A percentile compares a stretch with the other conserved stretches of the same genome.
Evolutionary conservation across 1,140 invertebrate species (phyloP).

Genomic region (Tachypleus tridentatus): DNA sequence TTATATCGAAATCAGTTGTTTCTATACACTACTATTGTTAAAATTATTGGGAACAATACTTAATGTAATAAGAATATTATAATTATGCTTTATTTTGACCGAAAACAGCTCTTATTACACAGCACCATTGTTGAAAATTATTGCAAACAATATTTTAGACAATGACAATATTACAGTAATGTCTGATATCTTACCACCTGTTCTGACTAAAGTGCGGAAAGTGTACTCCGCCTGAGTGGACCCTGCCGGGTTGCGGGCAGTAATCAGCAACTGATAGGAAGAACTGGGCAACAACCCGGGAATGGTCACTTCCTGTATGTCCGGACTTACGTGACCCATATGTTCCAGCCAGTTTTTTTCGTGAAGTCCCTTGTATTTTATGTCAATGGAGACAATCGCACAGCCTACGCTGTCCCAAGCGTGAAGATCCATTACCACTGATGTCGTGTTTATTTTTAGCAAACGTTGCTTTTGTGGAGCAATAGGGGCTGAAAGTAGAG

Average conservation of each 20-base stretch:
- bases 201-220: conserved; percentile 61
- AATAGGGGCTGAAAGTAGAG: conserved; percentile 26
- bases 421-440: conserved; percentile 75
- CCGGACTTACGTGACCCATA: conserved; percentile 77
- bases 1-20: too few species aligned
- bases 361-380: conserved; percentile 69
- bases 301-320: conserved; percentile 27
- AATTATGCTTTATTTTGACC: too few species aligned
- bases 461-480: conserved; percentile 19
- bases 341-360: conserved; percentile 77
- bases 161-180: too few species aligned
- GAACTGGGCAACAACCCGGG: conserved; percentile 34
- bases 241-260: conserved; percentile 36
- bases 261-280: conserved; percentile 34
- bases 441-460: conserved; percentile 66
- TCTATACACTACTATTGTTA: too few species aligned
- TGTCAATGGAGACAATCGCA: conserved; percentile 87
- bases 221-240: conserved; percentile 43
- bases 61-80: too few species aligned
- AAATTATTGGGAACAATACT: too few species aligned
- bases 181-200: conserved; percentile 36
- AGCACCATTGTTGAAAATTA: too few species aligned
- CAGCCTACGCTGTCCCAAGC: conserved; percentile 91
- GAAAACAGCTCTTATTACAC: too few species aligned
- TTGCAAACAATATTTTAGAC: too few species aligned